Base-by-base conservation (phyloP, 2,888 invertebrate species). In the Neoascia interrupta region DNA sequence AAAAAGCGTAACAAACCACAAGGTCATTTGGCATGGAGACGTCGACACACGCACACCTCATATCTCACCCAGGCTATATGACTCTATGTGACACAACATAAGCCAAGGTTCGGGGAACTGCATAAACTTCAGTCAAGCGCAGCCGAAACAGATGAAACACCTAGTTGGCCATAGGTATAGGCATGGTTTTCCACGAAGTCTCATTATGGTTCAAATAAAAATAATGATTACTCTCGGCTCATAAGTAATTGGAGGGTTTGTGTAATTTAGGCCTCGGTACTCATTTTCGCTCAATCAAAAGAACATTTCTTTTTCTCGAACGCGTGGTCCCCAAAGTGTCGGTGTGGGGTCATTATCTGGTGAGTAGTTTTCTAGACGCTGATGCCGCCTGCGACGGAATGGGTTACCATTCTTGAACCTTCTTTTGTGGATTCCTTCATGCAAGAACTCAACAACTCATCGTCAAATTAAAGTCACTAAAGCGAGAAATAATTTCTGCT, bases 381-480 rank as follows among this genome's bases (percentile, higher is more conserved):
- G n/a, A n/a, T n/a, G n/a, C n/a, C 28, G 45, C 19, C 37, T 19
- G 6, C 13, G 34, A 6, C 23, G 11, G 36, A 60, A 45, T 60
- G 45, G 5, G 18, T 16, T n/a, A 10, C 31, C n/a, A n/a, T 26
- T 15, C 4, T 16, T 70, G 54, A 26, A n/a, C n/a, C n/a, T n/a
- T n/a, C n/a, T 43, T 51, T 41, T 11, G 31, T 34, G 53, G 28
- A 54, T 21, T 64, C 72, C 60, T 47, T 61, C 68, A 68, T 54
- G 74, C 72, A 66, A 72, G 76, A 76, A 72, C 64, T 64, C 58
- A 45, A 53, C 41, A 60, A 68, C 47, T 49, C 54, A 49, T 34
- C 72, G 47, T 64, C 72, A 34, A 63, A 72, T 72, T 66, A 72
- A 54, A 70, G 54, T 58, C 76, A 76, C 64, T 41, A 72, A 76